phyloP scores from a whole-genome alignment of 2,888 invertebrate genomes.

The Hydropsyche betteni region DNA sequence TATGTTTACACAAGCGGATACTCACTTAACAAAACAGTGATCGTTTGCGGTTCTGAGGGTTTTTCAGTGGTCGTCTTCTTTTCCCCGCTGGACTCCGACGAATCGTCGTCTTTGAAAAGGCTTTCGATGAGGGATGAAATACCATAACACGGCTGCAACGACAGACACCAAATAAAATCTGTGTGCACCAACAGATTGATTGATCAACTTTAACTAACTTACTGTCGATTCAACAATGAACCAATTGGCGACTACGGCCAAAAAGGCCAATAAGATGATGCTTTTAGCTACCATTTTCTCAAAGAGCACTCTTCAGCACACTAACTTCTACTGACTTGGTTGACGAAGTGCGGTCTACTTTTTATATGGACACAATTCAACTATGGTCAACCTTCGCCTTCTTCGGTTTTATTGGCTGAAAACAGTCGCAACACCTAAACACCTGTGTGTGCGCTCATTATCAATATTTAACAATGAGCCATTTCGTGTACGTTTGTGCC shows the following conservation, averaged over 20 bases:
- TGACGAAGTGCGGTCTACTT: constrained; percentile 3
- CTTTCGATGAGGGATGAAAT: constrained; percentile 28
- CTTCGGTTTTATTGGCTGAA: constrained; percentile 40
- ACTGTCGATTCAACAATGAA: constrained; percentile 23
- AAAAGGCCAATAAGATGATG: constrained; percentile 13
- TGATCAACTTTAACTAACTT: background rate
- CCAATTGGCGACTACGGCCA: constrained; percentile 15
- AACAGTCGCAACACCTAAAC: constrained; percentile 42
- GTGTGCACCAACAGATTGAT: background rate
- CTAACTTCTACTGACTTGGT: constrained; percentile 25
- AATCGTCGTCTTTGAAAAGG: constrained; percentile 19
- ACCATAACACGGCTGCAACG: constrained; percentile 37
- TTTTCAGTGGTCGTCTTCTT: constrained; percentile 37
- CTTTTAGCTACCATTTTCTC: constrained; percentile 31
- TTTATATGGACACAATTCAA: constrained; percentile 21
- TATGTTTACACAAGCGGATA: background rate
- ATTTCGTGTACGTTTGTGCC: constrained; percentile 10
- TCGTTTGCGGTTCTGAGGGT: constrained; percentile 27
- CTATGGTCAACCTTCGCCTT: constrained; percentile 36
- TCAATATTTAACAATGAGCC: constrained; percentile 41
- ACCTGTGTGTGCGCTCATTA: constrained; percentile 34
- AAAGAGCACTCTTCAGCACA: constrained; percentile 4
- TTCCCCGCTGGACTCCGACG: constrained; percentile 26
- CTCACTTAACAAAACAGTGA: constrained; percentile 43
- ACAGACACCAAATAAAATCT: constrained; percentile 5